phyloP scores from a whole-genome alignment of 1,140 invertebrate genomes.

The Sarcophaga peregrina region DNA sequence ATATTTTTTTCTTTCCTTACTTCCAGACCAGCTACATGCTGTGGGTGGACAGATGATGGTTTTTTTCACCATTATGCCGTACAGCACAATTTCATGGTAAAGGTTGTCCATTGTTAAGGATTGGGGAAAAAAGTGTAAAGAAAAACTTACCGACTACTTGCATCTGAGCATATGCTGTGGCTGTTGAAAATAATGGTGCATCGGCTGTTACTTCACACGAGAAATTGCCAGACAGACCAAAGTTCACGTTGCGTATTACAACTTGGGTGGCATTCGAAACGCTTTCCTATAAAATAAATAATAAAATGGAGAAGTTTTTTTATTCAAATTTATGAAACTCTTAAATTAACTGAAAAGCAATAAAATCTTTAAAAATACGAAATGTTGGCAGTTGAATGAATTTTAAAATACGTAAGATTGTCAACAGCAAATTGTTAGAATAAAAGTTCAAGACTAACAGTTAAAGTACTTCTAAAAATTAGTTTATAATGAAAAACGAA shows the following conservation, averaged over 20 bases:
- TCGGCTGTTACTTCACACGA: slow-evolving; percentile 89
- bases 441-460: no score
- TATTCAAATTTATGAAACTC: no score
- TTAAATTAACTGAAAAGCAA: no score
- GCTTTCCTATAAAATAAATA: slow-evolving; percentile 70
- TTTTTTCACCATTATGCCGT: not conserved
- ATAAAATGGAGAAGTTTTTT: no score
- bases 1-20: no score
- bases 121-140: not conserved
- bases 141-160: slow-evolving; percentile 79
- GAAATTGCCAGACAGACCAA: slow-evolving; percentile 82
- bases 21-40: no score
- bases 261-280: slow-evolving; percentile 81
- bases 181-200: slow-evolving; percentile 78
- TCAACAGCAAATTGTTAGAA: no score
- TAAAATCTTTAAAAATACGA: no score
- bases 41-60: not conserved
- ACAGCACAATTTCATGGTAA: not conserved
- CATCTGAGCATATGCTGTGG: slow-evolving; percentile 73
- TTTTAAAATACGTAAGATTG: no score
- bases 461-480: no score
- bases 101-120: not conserved
- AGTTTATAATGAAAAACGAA: no score
- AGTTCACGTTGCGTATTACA: slow-evolving; percentile 76
- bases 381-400: no score